These are phyloP conservation scores for Antigone vipio DNA, from an alignment of 2,113 vertebrate species.

Conservation along the genomic window DNA sequence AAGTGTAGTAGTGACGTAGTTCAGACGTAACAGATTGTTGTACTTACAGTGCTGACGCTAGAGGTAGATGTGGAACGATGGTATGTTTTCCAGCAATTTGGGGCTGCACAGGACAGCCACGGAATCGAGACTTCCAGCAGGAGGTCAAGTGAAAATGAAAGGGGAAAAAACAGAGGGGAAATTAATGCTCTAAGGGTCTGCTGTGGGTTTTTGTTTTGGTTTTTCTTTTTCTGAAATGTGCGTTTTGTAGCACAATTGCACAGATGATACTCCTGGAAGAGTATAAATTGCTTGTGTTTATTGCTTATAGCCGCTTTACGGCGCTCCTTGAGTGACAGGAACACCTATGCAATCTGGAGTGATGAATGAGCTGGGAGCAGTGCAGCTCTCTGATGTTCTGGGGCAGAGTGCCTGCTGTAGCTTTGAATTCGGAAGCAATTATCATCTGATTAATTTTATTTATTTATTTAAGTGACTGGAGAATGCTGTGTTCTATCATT, in stretches of 20 bases:
- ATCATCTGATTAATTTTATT: constrained; percentile 57
- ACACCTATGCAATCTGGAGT: constrained; percentile 63
- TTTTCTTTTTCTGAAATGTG: constrained; percentile 22
- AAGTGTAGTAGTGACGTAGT: neutral
- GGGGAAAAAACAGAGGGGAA: neutral
- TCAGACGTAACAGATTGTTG: neutral
- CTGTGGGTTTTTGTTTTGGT: neutral
- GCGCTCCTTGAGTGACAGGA: constrained; percentile 39
- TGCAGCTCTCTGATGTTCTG: neutral
- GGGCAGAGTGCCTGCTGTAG: constrained; percentile 32
- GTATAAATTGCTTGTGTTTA: constrained; percentile 51
- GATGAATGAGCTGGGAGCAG: constrained; percentile 50
- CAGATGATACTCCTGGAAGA: constrained; percentile 29
- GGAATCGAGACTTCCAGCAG: neutral
- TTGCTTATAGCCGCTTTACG: constrained; percentile 46
- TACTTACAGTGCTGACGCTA: neutral
- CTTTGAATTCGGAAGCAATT: constrained; percentile 48
- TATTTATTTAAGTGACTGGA: constrained; percentile 39
- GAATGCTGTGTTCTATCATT: constrained; percentile 26
- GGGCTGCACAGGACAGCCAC: neutral
- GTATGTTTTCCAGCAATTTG: neutral
- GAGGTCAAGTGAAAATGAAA: neutral
- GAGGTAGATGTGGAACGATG: neutral
- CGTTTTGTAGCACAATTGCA: neutral
- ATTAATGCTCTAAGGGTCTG: neutral